Percentiles rank a stretch among this genome's conserved stretches.
Conservation (phyloP, 1,140 invertebrate genomes). For the Drosophila nigrodunni region DNA sequence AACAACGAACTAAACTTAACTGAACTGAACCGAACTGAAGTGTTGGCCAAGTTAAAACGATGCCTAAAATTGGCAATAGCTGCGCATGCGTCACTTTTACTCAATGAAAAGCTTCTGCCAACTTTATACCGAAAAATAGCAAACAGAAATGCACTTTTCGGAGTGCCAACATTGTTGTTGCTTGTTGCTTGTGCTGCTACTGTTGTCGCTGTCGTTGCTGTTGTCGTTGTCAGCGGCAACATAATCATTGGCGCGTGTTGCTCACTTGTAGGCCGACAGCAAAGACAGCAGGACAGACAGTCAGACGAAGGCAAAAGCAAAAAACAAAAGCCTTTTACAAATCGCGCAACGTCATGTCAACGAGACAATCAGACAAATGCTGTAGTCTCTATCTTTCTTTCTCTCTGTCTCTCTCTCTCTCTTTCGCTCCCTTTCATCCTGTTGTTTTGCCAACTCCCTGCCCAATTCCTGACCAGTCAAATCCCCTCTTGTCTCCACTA, state of each 20-base stretch:
- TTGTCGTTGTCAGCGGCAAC: conserved; percentile 69
- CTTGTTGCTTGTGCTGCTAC: not conserved
- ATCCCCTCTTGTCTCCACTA: conserved; percentile 1
- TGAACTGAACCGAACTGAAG: not conserved
- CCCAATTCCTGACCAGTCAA: conserved; percentile 29
- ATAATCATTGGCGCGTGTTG: conserved; percentile 81
- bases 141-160: conserved; percentile 47
- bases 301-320: conserved; percentile 26
- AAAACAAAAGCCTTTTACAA: conserved; percentile 70
- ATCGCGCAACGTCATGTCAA: conserved; percentile 81
- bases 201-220: conserved; percentile 37
- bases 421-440: not conserved
- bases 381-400: conserved; percentile 19
- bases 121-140: conserved; percentile 53
- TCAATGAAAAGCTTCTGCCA: conserved; percentile 73
- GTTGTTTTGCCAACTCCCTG: conserved; percentile 9
- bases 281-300: conserved; percentile 25
- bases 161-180: conserved; percentile 52
- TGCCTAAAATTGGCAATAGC: not conserved
- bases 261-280: conserved; percentile 72
- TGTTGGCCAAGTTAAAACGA: conserved; percentile 7
- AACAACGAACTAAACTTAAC: conserved; percentile 66
- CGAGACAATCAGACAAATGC: conserved; percentile 81
- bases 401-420: too few species aligned
- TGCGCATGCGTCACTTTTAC: conserved; percentile 76